Evolutionary conservation across 37 sponge, comb jelly and placozoan genomes (phyloP), one percentile per base, ranked within the genome.

Genomic region (Hexactinellida sp.): DNA sequence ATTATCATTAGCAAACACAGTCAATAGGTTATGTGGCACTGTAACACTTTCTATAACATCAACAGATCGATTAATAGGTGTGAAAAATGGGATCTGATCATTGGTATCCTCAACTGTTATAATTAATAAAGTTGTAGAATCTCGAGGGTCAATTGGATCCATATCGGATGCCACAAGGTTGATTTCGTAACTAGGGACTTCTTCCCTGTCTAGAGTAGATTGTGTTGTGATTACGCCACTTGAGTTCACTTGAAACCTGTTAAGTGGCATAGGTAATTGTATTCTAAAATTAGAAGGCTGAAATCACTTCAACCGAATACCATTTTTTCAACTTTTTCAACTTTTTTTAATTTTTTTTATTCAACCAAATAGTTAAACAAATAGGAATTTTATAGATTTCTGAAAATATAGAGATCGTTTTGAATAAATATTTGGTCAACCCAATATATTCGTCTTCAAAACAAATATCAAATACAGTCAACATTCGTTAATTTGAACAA

Each of bases 41-140:
- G 10, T 41, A 5, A 41, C 47, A 41, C 47, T 88, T 38, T 92
- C 92, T 3, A 55, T 37, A 23, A 92, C 38, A 24, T 21, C 36
- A 1, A 37, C 84, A 36, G 24, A 23, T 52, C 85, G 86, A 0
- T 0, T 25, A 0, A 5, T 32, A 36, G 55, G 82, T 36, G 25
- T 52, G 82, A 89, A 92, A 10, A 82, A 41, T 37, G 89, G 89
- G 0, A 86, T 85, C 38, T 89, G 88, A 55, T 88, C 92, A 38
- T 92, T 88, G 0, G 87, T 52, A 83, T 89, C 36, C 24, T 32
- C 55, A 0, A 92, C 86, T 7, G 1, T 86, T 0, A 88, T 54
- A n/a, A 34, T 55, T 37, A 89, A 54, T 35, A 24, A 30, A 37
- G 23, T 54, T 32, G 82, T 83, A 24, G 87, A 39, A 1, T 47